A percentile compares a stretch with the other conserved stretches of the same genome.
Conservation (phyloP, 2,113 vertebrate species). For the Eurypyga helias region DNA sequence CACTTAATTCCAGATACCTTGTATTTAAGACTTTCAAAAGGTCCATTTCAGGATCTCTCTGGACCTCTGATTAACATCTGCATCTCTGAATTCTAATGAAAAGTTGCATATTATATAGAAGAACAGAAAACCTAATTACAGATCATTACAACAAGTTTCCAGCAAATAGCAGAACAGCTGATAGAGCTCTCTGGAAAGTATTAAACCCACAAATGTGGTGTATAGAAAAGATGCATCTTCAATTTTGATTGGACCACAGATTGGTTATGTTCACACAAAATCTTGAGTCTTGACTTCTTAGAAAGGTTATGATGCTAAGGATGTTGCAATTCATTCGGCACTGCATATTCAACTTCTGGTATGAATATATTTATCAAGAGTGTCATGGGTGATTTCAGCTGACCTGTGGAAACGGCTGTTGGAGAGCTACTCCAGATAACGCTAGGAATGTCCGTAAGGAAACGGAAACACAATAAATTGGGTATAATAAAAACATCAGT, state of each 20-base stretch:
- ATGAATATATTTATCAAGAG: background rate
- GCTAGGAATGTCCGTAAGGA: background rate
- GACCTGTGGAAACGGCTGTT: background rate
- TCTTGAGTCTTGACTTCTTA: background rate
- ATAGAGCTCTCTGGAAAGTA: background rate
- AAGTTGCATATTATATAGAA: background rate
- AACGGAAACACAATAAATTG: background rate
- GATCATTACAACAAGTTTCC: background rate
- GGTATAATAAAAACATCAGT: background rate
- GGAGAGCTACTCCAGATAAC: background rate
- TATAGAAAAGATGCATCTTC: background rate
- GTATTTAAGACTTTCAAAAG: background rate
- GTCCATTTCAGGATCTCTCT: background rate
- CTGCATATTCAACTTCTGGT: background rate
- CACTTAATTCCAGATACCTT: background rate
- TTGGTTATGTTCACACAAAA: background rate
- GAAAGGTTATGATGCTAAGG: background rate
- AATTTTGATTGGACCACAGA: background rate
- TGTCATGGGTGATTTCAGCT: background rate
- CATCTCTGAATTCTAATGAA: no score
- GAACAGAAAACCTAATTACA: background rate
- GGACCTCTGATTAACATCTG: background rate
- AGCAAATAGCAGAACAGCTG: background rate
- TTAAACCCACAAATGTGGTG: background rate
- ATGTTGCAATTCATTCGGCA: background rate